These are phyloP conservation scores for Bactericera cockerelli DNA, from an alignment of 1,140 invertebrate species.

Conservation along the genomic window DNA sequence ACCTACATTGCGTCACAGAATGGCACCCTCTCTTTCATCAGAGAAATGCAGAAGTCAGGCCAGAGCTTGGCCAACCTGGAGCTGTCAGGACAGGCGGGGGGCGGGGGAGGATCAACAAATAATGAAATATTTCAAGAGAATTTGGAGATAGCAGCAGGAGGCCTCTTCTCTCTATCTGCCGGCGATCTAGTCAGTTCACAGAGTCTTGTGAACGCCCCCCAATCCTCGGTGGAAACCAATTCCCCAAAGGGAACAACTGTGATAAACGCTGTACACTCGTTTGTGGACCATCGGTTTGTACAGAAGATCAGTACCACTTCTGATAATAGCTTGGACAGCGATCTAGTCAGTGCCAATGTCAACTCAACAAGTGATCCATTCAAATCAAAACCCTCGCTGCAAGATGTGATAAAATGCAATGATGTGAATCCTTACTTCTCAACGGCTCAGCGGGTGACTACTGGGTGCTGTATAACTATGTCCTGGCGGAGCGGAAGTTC, in stretches of 20 bases:
- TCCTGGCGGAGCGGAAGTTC: conserved; percentile 34
- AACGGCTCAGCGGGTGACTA: conserved; percentile 60
- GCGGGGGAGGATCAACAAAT: background rate
- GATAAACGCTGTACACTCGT: background rate
- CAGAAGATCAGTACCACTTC: background rate
- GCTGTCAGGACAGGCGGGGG: background rate
- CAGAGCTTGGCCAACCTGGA: background rate
- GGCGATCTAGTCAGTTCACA: conserved; percentile 1
- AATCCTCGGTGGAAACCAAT: background rate
- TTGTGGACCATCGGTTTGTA: background rate
- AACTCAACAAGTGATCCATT: background rate
- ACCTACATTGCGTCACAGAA: conserved; percentile 31
- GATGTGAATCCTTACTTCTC: background rate
- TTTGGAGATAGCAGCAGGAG: background rate
- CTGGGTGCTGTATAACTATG: conserved; percentile 79
- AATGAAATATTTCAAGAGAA: conserved; percentile 5
- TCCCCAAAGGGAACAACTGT: background rate
- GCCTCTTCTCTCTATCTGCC: background rate
- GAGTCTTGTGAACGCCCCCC: background rate
- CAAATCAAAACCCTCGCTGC: background rate
- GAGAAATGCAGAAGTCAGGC: conserved; percentile 5
- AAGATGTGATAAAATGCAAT: conserved; percentile 5
- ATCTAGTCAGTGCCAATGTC: background rate
- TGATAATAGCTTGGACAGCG: background rate
- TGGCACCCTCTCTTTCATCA: background rate